Conservation (phyloP, 2,888 invertebrate species). For the Adelognathus sp. region DNA sequence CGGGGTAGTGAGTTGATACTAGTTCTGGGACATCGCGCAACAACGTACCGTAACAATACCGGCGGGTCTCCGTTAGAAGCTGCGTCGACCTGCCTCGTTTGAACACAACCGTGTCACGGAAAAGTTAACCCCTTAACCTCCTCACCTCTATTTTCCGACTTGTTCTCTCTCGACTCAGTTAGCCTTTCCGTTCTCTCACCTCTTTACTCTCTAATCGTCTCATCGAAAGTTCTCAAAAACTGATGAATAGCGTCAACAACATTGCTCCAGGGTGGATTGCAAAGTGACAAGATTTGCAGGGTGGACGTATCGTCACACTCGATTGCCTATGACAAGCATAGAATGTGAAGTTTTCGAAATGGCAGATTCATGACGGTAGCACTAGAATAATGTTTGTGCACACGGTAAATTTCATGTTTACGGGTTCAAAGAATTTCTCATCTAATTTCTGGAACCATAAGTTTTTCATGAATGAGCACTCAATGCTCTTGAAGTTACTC, state of each 20-base stretch:
- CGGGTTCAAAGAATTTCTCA: neutral
- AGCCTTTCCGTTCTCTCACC: constrained; percentile 20
- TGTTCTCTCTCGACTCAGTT: constrained; percentile 7
- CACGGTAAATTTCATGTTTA: neutral
- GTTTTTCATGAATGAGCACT: neutral
- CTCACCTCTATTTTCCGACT: constrained; percentile 24
- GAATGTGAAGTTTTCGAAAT: neutral
- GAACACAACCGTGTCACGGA: constrained; percentile 14
- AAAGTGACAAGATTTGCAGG: neutral
- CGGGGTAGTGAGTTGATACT: constrained; percentile 41
- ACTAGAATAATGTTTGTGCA: neutral
- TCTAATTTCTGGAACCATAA: neutral
- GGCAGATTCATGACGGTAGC: neutral
- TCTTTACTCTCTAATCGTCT: neutral
- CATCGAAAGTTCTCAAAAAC: neutral
- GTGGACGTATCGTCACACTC: neutral
- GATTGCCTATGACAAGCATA: neutral
- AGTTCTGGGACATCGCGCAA: constrained; percentile 41
- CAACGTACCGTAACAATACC: constrained; percentile 1
- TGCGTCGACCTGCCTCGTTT: constrained; percentile 10
- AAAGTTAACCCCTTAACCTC: constrained; percentile 26
- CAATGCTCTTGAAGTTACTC: too few species aligned
- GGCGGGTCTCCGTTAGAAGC: constrained; percentile 4
- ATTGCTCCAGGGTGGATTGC: neutral
- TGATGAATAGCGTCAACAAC: neutral